Evolutionary conservation across 2,797 vertebrate genomes (phyloP), one percentile per base, ranked within the genome.

Genomic region (Eulemur coronatus): DNA sequence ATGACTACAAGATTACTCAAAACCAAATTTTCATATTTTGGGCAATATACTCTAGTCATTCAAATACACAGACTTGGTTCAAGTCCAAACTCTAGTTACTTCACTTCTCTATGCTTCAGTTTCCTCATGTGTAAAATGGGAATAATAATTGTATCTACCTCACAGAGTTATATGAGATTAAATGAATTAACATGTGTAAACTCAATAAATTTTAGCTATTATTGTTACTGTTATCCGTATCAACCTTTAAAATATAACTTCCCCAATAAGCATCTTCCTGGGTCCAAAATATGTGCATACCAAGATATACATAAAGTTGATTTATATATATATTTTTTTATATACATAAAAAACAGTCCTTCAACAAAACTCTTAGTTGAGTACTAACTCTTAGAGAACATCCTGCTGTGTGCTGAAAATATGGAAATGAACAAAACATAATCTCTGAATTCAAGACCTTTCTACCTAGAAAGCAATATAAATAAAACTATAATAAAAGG

Each of bases 391-490:
- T 84, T 17, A 84, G 13, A 93, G 6, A 28, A 79, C 17, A 69
- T 91, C 72, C 18, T 79, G 75, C 52, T 69, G 72, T 33, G 33
- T 4, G 43, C 2, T 33, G 14, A 94, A 73, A 95, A 76, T 55
- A 72, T 4, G 14, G 26, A 95, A 78, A 94, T 86, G 52, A 92
- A 89, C 33, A 94, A 93, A 93, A 80, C 8, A 81, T 0, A 80
- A 28, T 41, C 22, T 85, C 55, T 84, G 33, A 90, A 95, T 90
- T 84, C 35, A 84, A 94, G 63, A 94, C 12, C 72, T 95, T 95
- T 87, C 78, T 86, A n/a, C 75, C 57, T 43, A 61, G 13, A 13
- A 89, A 26, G n/a, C 48, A 59, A 94, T 41, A 97, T 73, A 92
- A 84, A 63, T 50, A 89, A 95, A 97, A 87, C 24, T 55, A 12